Percentiles rank a stretch among this genome's conserved stretches.
These are phyloP conservation scores for Linyphia triangularis DNA, from an alignment of 2,888 invertebrate genomes.

Conservation along the genomic window DNA sequence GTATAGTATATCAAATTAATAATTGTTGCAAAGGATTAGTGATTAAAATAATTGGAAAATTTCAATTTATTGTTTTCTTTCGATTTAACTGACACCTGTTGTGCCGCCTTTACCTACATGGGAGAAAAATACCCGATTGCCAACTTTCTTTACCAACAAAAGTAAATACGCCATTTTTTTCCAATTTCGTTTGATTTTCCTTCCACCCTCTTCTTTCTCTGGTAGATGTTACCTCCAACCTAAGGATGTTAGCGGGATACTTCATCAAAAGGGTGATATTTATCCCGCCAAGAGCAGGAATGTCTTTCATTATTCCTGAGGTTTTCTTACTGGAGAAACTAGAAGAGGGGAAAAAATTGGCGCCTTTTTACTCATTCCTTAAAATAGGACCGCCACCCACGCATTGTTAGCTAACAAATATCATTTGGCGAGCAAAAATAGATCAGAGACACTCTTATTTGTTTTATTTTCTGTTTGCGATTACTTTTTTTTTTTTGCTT, in stretches of 20 bases:
- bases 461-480: neutral
- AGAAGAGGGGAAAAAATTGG: neutral
- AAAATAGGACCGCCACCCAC: slow-evolving; percentile 9
- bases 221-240: no score
- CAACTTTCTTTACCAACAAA: no score
- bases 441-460: neutral
- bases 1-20: no score
- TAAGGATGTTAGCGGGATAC: neutral
- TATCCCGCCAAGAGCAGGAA: neutral
- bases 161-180: no score
- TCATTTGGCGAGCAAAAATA: slow-evolving; percentile 14
- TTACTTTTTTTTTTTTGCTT: neutral
- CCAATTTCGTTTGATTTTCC: neutral
- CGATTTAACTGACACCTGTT: no score
- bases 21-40: no score
- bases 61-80: no score
- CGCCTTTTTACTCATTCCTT: neutral
- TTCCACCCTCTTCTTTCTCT: neutral
- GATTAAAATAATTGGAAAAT: no score
- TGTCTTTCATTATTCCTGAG: neutral
- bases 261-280: neutral
- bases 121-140: no score
- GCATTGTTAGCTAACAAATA: slow-evolving; percentile 26
- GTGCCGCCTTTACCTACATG: no score
- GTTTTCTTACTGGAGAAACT: neutral